Conservation (phyloP, 1,140 invertebrate species). For the Sweltsa coloradensis region DNA sequence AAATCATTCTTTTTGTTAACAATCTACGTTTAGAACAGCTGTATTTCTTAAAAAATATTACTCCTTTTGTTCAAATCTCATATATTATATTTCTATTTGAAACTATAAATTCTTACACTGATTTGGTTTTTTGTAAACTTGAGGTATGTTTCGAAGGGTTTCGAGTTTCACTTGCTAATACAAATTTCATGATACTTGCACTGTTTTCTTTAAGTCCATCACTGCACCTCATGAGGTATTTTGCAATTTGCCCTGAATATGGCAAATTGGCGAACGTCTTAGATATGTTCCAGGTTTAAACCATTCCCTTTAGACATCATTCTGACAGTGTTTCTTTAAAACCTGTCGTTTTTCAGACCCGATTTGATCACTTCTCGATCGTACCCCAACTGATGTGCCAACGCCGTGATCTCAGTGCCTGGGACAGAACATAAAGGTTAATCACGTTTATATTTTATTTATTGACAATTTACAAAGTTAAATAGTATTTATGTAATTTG, state of each 20-base stretch:
- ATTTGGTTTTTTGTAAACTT: neutral
- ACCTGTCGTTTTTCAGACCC: constrained; percentile 99
- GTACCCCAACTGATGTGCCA: constrained; percentile 90
- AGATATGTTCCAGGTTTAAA: neutral
- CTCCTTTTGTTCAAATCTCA: neutral
- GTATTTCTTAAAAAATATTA: neutral
- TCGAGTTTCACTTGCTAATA: neutral
- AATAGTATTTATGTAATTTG: too few species aligned
- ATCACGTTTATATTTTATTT: too few species aligned
- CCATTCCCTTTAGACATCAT: constrained; percentile 76
- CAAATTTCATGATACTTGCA: neutral
- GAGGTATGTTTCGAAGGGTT: neutral
- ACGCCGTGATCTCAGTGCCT: constrained; percentile 92
- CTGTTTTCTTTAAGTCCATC: neutral
- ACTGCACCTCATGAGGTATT: neutral
- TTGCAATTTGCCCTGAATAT: neutral
- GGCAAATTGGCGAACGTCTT: neutral
- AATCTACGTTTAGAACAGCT: neutral
- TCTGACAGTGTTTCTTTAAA: constrained; percentile 84
- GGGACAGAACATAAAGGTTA: constrained; percentile 22
- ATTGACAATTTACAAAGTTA: too few species aligned
- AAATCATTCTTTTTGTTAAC: neutral
- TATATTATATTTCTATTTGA: neutral
- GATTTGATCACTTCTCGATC: constrained; percentile 94
- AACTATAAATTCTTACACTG: neutral